phyloP scores from a whole-genome alignment of 2,113 vertebrate genomes.

The Carassius carassius region DNA sequence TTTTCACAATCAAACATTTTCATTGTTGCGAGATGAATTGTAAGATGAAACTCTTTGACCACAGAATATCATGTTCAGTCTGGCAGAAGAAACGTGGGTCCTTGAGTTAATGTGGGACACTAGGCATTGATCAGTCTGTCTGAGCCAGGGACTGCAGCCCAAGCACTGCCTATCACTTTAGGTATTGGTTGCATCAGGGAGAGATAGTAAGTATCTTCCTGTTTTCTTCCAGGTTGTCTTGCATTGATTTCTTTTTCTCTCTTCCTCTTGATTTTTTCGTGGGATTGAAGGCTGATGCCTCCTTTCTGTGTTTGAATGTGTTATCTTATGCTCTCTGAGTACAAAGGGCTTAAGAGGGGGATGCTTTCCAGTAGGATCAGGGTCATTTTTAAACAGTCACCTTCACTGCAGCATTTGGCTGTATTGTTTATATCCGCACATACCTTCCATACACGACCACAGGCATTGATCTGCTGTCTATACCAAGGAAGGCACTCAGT shows the following conservation, averaged over 20 bases:
- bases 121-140: slow-evolving; percentile 48
- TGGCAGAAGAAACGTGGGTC: slow-evolving; percentile 10
- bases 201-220: slow-evolving; percentile 39
- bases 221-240: slow-evolving; percentile 52
- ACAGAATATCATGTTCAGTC: slow-evolving; percentile 28
- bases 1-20: slow-evolving; percentile 15
- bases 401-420: slow-evolving; percentile 36
- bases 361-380: slow-evolving; percentile 1
- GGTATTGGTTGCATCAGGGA: slow-evolving; percentile 51
- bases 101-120: slow-evolving; percentile 41
- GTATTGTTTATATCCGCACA: slow-evolving; percentile 41
- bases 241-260: slow-evolving; percentile 53
- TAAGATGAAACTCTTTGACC: slow-evolving; percentile 28
- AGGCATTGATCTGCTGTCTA: slow-evolving; percentile 47
- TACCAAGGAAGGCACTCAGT: slow-evolving; percentile 6
- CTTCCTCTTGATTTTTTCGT: slow-evolving; percentile 48
- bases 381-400: slow-evolving; percentile 33
- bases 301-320: slow-evolving; percentile 21
- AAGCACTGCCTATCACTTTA: slow-evolving; percentile 43
- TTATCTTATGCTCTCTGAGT: slow-evolving; percentile 24
- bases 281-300: slow-evolving; percentile 46
- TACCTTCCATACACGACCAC: slow-evolving; percentile 8
- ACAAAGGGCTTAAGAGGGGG: slow-evolving; percentile 1
- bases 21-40: slow-evolving; percentile 14
- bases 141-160: slow-evolving; percentile 39